phyloP scores from a whole-genome alignment of 2,797 vertebrate species.

The Margarornis squamiger region DNA sequence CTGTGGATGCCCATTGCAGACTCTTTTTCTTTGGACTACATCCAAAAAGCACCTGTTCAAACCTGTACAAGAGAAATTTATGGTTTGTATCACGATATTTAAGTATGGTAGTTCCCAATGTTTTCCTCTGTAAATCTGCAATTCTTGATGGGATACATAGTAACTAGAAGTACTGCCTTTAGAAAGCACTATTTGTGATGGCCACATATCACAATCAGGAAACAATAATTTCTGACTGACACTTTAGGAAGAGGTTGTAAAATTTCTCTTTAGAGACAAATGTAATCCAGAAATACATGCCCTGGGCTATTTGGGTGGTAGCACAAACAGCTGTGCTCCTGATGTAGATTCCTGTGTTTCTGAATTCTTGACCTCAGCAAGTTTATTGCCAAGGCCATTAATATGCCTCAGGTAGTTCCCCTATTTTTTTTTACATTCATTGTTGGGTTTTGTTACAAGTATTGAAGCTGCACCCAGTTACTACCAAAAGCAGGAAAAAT shows the following conservation, averaged over 20 bases:
- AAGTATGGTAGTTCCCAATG: background rate
- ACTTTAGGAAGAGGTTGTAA: background rate
- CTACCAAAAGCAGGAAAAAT: background rate
- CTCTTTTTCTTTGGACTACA: background rate
- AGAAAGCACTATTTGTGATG: background rate
- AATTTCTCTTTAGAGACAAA: background rate
- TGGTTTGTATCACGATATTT: background rate
- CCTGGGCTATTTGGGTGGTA: background rate
- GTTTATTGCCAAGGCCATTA: background rate
- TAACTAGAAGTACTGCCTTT: background rate
- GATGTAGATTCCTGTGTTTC: rapidly evolving
- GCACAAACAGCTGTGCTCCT: background rate
- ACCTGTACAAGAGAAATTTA: background rate
- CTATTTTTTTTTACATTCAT: background rate
- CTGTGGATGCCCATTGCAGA: background rate
- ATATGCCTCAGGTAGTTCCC: background rate
- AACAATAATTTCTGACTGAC: background rate
- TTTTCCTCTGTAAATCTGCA: background rate
- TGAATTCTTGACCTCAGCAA: background rate
- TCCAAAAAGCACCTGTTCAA: background rate
- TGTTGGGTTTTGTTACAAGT: background rate
- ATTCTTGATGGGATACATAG: rapidly evolving
- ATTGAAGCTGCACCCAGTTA: background rate
- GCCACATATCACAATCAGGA: background rate
- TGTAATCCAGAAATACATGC: background rate